Percentiles rank a stretch among this genome's conserved stretches.
These are phyloP conservation scores for Tragelaphus imberbis DNA, from an alignment of 2,113 vertebrate genomes.

Conservation along the genomic window DNA sequence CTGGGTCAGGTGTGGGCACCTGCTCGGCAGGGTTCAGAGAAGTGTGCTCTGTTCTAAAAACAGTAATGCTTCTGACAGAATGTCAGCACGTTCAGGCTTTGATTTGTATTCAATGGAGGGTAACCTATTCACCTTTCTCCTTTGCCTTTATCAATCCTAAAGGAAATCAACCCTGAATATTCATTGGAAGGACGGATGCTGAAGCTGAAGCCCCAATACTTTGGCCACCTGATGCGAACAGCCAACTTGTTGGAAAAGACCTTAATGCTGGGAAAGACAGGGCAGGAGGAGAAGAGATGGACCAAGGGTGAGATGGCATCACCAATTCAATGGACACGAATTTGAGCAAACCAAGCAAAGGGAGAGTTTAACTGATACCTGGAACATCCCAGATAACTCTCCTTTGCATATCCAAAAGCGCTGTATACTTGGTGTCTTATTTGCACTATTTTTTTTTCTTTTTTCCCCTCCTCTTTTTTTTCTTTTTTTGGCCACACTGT, in stretches of 20 bases:
- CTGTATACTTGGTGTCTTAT: neutral
- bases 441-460: neutral
- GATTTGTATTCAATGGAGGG: neutral
- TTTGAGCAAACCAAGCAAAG: neutral
- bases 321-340: neutral
- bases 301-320: neutral
- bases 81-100: neutral
- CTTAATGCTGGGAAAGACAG: neutral
- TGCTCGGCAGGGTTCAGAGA: neutral
- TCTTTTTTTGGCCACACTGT: neutral
- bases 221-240: neutral
- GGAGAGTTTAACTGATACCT: neutral
- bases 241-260: neutral
- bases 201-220: neutral
- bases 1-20: neutral
- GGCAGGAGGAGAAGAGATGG: neutral
- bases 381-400: neutral
- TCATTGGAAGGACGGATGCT: neutral
- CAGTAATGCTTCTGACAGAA: neutral
- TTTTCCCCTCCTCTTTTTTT: rapidly evolving
- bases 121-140: neutral
- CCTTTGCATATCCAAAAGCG: neutral
- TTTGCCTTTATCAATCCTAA: neutral
- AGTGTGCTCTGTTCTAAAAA: neutral
- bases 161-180: neutral